A percentile compares a stretch with the other conserved stretches of the same genome.
These are phyloP conservation scores for Maniola jurtina DNA, from an alignment of 1,140 invertebrate species.

Conservation along the genomic window DNA sequence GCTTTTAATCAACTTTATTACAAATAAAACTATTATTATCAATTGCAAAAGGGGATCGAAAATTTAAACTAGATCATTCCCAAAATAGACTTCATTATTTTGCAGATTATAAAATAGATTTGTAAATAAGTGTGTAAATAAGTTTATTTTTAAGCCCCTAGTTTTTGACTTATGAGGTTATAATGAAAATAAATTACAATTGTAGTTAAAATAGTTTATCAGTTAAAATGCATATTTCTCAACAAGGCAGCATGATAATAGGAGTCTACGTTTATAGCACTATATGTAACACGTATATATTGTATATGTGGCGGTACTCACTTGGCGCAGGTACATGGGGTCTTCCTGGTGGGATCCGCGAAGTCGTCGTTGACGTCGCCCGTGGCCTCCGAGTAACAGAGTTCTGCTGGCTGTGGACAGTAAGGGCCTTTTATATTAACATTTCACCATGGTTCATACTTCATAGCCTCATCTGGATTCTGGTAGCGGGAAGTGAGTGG, in stretches of 20 bases:
- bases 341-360: constrained; percentile 89
- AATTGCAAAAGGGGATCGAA: too few relatives aligned
- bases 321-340: constrained; percentile 89
- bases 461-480: too few relatives aligned
- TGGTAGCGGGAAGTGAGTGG: too few relatives aligned
- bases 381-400: constrained; percentile 50
- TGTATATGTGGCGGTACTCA: constrained; percentile 64
- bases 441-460: too few relatives aligned
- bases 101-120: too few relatives aligned
- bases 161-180: not conserved
- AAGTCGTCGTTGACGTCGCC: constrained; percentile 84
- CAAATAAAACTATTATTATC: too few relatives aligned
- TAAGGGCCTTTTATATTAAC: not conserved
- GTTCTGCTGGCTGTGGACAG: constrained; percentile 75
- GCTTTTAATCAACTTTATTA: too few relatives aligned
- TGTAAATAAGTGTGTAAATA: too few relatives aligned
- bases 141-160: too few relatives aligned
- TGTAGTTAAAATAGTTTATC: not conserved
- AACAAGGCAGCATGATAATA: not conserved
- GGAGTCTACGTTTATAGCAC: constrained; percentile 12
- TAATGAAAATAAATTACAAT: not conserved
- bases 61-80: too few relatives aligned
- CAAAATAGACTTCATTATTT: too few relatives aligned
- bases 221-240: constrained; percentile 25
- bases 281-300: not conserved